Evolutionary conservation across 2,888 invertebrate species (phyloP).

Genomic region (Drosophila leonis): DNA sequence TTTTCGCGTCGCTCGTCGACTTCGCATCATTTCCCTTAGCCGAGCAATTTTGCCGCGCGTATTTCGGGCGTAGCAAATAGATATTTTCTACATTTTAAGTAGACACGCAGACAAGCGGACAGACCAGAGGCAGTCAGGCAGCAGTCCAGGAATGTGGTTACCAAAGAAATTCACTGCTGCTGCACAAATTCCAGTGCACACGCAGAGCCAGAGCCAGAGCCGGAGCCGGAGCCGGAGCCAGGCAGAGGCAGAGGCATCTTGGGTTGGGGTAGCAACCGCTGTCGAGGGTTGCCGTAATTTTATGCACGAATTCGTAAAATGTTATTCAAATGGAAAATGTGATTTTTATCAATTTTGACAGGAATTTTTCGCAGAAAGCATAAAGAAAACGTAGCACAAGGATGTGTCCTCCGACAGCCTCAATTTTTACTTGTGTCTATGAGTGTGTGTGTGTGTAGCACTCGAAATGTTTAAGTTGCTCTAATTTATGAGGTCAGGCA

Average conservation of each 20-base stretch:
- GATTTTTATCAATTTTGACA: conserved; percentile 85
- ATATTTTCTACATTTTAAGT: conserved; percentile 80
- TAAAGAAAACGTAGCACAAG: conserved; percentile 56
- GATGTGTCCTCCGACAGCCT: conserved; percentile 43
- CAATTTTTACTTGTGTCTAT: conserved; percentile 3
- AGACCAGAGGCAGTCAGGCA: conserved; percentile 1
- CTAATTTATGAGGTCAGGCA: conserved; percentile 62
- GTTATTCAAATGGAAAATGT: conserved; percentile 85
- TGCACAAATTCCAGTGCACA: conserved; percentile 70
- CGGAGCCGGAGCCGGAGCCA: too few relatives aligned
- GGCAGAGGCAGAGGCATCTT: not conserved
- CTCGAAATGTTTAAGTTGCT: conserved; percentile 32
- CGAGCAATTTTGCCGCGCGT: conserved; percentile 55
- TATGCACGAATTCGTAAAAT: conserved; percentile 85
- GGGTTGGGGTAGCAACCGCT: conserved; percentile 37
- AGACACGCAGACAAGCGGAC: conserved; percentile 47
- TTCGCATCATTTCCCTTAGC: conserved; percentile 44
- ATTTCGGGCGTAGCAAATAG: conserved; percentile 78
- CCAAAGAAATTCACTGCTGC: conserved; percentile 64
- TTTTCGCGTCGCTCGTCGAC: conserved; percentile 43
- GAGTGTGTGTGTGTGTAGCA: conserved; percentile 24
- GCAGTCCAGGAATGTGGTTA: conserved; percentile 64
- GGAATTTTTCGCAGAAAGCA: conserved; percentile 73
- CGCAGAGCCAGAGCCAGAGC: not conserved
- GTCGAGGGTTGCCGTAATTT: conserved; percentile 77